Base-by-base conservation (phyloP, 2,888 invertebrate species). In the Eubasilissa splendida region DNA sequence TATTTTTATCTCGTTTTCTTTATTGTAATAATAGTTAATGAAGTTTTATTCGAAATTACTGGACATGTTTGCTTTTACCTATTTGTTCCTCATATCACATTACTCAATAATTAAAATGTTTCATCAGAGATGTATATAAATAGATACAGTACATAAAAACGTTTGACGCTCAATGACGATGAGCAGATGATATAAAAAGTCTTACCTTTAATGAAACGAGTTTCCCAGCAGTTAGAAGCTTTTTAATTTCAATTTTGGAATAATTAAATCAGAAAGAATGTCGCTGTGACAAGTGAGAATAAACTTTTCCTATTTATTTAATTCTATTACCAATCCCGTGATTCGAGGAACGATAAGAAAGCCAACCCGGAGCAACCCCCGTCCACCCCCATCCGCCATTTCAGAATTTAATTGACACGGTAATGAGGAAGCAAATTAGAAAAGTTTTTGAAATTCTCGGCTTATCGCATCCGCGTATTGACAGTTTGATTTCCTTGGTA, bases 391-490 rank as follows among this genome's bases (percentile, higher is more conserved):
- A 71, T 81, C 79, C 70, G 79, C 71, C 73, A 71, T 70, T 68
- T 79, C 78, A 73, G 74, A 80, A 83, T 83, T 83, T 83, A 83
- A 83, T 83, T 83, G 83, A 83, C 81, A 81, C 83, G 83, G 83
- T 83, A 83, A 83, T 83, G 74, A 83, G 83, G 78, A 80, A 75
- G 80, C 83, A 83, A 83, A 83, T 83, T 81, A 83, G 83, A 83
- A 83, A 83, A 83, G 81, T 83, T 83, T 81, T 58, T 22, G 60
- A 60, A 81, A 75, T 56, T 22, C 78, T 70, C 59, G 54, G 42
- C 78, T 76, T 82, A 82, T 82, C 80, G 77, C 78, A 76, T 78
- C 76, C 63, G 79, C 60, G 77, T 78, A 82, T 78, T 83, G 83
- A 79, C 83, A 83, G 83, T 81, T 83, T 74, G 83, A 83, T 83